A percentile compares a stretch with the other conserved stretches of the same genome.
phyloP scores from a whole-genome alignment of 2,888 invertebrate genomes.

The Liposcelis brunnea region DNA sequence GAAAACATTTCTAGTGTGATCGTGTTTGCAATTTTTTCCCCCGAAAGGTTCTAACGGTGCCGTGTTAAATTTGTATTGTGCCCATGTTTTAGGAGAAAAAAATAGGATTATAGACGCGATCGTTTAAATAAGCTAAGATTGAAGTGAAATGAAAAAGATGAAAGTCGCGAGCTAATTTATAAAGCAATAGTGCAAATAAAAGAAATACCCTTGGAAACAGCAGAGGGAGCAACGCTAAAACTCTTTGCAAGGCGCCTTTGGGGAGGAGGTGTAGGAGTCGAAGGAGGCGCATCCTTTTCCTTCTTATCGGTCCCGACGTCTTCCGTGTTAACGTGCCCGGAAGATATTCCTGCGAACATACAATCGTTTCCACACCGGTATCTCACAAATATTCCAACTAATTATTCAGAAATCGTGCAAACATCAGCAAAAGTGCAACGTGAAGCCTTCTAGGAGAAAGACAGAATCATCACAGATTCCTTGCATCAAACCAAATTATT shows the following conservation, averaged over 20 bases:
- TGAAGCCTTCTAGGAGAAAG: no score
- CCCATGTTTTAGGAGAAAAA: no score
- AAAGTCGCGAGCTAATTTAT: not conserved
- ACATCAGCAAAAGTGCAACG: no score
- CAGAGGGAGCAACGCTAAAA: slow-evolving; percentile 71
- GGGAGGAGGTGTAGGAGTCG: slow-evolving; percentile 59
- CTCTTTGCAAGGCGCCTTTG: slow-evolving; percentile 81
- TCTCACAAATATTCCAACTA: not conserved
- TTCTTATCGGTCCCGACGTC: slow-evolving; percentile 27
- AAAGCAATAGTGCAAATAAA: not conserved
- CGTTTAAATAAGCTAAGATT: no score
- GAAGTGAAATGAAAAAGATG: not conserved
- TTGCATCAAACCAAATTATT: no score
- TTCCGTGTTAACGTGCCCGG: slow-evolving; percentile 26
- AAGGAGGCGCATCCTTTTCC: slow-evolving; percentile 23
- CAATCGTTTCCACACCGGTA: slow-evolving; percentile 8
- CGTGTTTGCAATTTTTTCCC: no score
- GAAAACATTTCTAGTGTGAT: no score
- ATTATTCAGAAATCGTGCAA: not conserved
- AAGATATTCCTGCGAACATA: slow-evolving; percentile 29
- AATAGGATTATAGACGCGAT: no score
- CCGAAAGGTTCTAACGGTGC: no score
- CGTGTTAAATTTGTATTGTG: no score
- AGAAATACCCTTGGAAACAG: slow-evolving; percentile 40
- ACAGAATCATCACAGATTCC: no score